A percentile compares a stretch with the other conserved stretches of the same genome.
These are phyloP conservation scores for Polyommatus icarus DNA, from an alignment of 2,888 invertebrate genomes.

Conservation along the genomic window DNA sequence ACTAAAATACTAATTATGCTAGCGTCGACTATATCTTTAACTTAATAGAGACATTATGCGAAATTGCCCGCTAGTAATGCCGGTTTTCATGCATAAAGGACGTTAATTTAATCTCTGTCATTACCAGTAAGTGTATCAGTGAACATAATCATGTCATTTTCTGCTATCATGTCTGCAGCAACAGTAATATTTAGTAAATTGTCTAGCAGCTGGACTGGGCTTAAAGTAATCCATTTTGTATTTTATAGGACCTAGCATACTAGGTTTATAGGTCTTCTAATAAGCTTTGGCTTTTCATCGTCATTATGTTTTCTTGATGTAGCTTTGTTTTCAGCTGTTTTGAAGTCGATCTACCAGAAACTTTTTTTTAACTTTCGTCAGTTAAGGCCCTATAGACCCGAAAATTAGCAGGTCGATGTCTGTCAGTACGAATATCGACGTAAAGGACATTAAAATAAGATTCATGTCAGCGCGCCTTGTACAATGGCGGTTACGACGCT, in stretches of 20 bases:
- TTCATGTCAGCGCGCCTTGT: too few species aligned
- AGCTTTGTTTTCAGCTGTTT: neutral
- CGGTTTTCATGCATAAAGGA: slow-evolving; percentile 20
- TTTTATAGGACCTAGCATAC: neutral
- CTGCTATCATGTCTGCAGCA: slow-evolving; percentile 12
- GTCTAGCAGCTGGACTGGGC: neutral
- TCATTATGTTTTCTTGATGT: neutral
- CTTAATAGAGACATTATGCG: slow-evolving; percentile 22
- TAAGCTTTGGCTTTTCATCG: neutral
- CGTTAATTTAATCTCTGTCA: slow-evolving; percentile 12
- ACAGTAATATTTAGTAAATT: slow-evolving; percentile 3
- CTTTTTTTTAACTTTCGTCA: neutral
- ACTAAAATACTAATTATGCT: neutral
- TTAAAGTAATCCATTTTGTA: neutral
- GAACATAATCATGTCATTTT: slow-evolving; percentile 19
- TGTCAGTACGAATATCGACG: too few species aligned
- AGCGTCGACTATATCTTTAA: slow-evolving; percentile 12
- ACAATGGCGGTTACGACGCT: too few species aligned
- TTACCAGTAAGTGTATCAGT: slow-evolving; percentile 8
- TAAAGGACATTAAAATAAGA: too few species aligned
- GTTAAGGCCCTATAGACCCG: too few species aligned
- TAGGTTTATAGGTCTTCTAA: neutral
- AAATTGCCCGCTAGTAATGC: slow-evolving; percentile 6
- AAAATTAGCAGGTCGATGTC: too few species aligned
- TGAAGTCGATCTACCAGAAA: neutral